Conservation (phyloP, 2,113 vertebrate species). For the Daubentonia madagascariensis region DNA sequence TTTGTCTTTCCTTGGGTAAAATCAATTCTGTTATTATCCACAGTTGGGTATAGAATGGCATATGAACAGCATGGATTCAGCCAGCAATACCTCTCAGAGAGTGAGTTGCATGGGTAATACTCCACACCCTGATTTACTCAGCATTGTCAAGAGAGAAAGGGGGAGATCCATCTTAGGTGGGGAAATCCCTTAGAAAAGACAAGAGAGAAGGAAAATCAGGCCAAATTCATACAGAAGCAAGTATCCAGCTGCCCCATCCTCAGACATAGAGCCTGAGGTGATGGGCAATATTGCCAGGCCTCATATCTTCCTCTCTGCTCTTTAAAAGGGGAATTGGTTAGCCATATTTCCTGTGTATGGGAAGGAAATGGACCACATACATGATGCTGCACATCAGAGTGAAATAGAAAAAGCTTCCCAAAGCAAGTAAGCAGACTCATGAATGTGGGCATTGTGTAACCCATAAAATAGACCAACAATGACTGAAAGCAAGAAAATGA, state of each 20-base stretch:
- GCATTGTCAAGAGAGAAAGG: constrained; percentile 28
- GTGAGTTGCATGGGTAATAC: constrained; percentile 29
- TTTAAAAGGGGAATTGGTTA: background rate
- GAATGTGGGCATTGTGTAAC: constrained; percentile 53
- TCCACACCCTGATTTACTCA: constrained; percentile 48
- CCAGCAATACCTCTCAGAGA: constrained; percentile 8
- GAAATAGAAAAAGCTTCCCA: constrained; percentile 47
- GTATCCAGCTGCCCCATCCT: background rate
- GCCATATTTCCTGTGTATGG: background rate
- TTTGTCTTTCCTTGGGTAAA: constrained; percentile 72
- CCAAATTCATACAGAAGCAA: background rate
- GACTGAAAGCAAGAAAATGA: constrained; percentile 61
- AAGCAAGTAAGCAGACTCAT: constrained; percentile 57
- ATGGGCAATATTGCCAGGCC: background rate
- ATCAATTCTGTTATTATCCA: constrained; percentile 71
- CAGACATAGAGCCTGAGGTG: background rate
- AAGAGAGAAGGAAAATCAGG: constrained; percentile 19
- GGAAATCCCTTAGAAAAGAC: constrained; percentile 67
- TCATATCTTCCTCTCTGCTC: background rate
- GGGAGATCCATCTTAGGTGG: background rate
- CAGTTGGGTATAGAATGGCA: constrained; percentile 57
- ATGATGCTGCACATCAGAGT: background rate
- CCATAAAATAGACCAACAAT: constrained; percentile 59
- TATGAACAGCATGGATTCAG: constrained; percentile 16
- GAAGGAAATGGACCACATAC: constrained; percentile 48